Base-by-base conservation (phyloP, 2,888 invertebrate genomes). In the Nowickia ferox region DNA sequence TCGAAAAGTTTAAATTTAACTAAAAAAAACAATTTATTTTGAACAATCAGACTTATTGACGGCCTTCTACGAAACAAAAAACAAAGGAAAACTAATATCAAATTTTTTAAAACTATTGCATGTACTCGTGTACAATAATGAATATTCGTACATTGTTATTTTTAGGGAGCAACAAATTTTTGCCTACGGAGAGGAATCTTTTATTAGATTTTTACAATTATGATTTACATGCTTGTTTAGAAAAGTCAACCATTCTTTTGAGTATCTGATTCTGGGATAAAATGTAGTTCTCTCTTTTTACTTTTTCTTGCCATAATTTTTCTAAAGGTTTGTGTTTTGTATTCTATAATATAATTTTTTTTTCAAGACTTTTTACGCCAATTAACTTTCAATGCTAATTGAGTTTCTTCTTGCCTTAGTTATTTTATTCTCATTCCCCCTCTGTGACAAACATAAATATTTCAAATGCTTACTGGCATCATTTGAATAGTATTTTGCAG, bases 301-400 rank as follows among this genome's bases (percentile, higher is more conserved):
- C 19, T 11, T 30, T 38, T 19, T n/a, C 30, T 66, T 55, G 30
- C 15, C 68, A 46, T 75, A 17, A 69, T 55, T 78, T 63, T 53
- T 69, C 11, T 42, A 59, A 57, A 51, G 59, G 57, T 55, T 48
- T 53, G 2, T 72, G 19, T 17, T 74, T 80, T 63, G 42, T 17
- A 40, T 72, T 66, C 1, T 42, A 55, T 11, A 30, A 15, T 53
- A 46, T 65, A 48, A 30, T n/a, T 61, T 65, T 46, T 76, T 46
- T 53, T 22, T 61, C 66, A 65, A 71, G 46, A 72, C 53, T 22
- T 76, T 84, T 84, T 84, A 87, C 84, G 86, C 86, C 86, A 87
- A 87, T 87, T 87, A 87, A 86, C 80, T 87, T 80, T 87, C 86
- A 87, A 87, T 87, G 87, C 87, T 86, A 80, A 86, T 86, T 87